Conservation (phyloP, 2,113 vertebrate genomes). For the Macroglossus sobrinus region DNA sequence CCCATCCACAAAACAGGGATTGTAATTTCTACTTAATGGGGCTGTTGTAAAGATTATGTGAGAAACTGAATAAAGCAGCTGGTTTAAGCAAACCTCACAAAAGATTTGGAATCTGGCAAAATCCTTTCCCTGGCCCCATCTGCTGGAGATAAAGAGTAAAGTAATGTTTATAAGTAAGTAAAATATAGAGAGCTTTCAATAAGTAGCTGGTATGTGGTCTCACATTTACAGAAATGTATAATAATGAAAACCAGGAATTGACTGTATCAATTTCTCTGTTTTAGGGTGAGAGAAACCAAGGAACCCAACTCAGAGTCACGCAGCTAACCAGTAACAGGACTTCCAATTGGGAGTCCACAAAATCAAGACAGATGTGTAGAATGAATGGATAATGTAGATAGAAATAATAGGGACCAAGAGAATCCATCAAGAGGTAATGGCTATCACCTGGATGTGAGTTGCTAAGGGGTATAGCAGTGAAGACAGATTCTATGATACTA, state of each 20-base stretch:
- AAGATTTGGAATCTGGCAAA: neutral
- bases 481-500: neutral
- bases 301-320: neutral
- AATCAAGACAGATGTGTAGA: neutral
- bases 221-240: neutral
- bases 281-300: neutral
- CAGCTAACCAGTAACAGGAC: neutral
- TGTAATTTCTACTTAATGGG: neutral
- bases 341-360: neutral
- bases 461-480: no score
- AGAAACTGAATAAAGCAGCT: neutral
- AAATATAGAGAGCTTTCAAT: neutral
- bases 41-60: neutral
- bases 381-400: neutral
- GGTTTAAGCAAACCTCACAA: neutral
- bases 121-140: slow-evolving; percentile 48
- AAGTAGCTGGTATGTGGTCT: neutral
- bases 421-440: neutral
- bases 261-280: neutral
- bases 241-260: neutral
- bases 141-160: slow-evolving; percentile 55
- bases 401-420: neutral
- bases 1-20: neutral
- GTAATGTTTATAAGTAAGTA: neutral
- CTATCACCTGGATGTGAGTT: neutral